These are phyloP conservation scores for human DNA, from an alignment of 2,113 vertebrate genomes.

Conservation along the genomic window GRCh38 chr4:100215001-100215500, in stretches of 20 bases:
- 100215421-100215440: not conserved
- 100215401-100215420: not conserved
- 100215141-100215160: not conserved
- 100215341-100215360: not conserved
- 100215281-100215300: not conserved
- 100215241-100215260: not conserved
- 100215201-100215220: not conserved
- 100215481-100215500: slow-evolving; percentile 35
- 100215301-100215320: not conserved
- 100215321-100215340: not conserved
- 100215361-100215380: not conserved
- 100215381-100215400: not conserved
- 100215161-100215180: not conserved
- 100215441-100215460: not conserved
- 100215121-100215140: not conserved
- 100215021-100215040: not conserved
- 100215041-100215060: not conserved
- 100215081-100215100: not conserved
- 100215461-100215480: not conserved
- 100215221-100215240: not conserved
- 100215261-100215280: not conserved
- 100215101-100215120: not conserved
- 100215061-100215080: not conserved
- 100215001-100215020: not conserved
- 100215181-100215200: not conserved